Evolutionary conservation across 2,888 invertebrate genomes (phyloP).

Genomic region (Rhamnusium bicolor): DNA sequence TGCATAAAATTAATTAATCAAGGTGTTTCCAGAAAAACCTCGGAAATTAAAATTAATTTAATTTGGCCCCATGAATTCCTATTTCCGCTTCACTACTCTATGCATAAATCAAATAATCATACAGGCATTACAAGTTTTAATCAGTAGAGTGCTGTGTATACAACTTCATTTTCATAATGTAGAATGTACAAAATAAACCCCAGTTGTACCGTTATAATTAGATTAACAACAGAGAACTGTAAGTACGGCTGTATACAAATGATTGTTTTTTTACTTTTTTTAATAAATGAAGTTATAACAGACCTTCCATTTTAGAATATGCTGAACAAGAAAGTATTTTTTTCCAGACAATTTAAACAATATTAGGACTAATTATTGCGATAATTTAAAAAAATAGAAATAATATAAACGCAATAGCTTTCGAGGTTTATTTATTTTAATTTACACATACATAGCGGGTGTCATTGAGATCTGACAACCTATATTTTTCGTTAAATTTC

Average conservation of each 20-base stretch:
- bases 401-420: too few species aligned
- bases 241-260: neutral
- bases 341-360: too few species aligned
- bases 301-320: neutral
- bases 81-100: constrained; percentile 12
- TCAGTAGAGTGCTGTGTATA: constrained; percentile 22
- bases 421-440: too few species aligned
- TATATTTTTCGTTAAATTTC: too few species aligned
- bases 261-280: neutral
- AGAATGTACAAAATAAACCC: constrained; percentile 18
- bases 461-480: too few species aligned
- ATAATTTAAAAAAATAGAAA: too few species aligned
- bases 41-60: constrained; percentile 2
- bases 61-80: constrained; percentile 3
- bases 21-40: neutral
- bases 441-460: too few species aligned
- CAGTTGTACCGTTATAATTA: constrained; percentile 5
- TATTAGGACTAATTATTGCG: too few species aligned
- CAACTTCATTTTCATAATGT: constrained; percentile 26
- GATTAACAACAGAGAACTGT: neutral
- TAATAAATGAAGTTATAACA: neutral
- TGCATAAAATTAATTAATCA: neutral
- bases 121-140: constrained; percentile 23
- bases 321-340: too few species aligned
- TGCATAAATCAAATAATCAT: constrained; percentile 27